These are phyloP conservation scores for Umimayanthus kanabou DNA, from an alignment of 92 coral and sea anemone species.

Conservation along the genomic window DNA sequence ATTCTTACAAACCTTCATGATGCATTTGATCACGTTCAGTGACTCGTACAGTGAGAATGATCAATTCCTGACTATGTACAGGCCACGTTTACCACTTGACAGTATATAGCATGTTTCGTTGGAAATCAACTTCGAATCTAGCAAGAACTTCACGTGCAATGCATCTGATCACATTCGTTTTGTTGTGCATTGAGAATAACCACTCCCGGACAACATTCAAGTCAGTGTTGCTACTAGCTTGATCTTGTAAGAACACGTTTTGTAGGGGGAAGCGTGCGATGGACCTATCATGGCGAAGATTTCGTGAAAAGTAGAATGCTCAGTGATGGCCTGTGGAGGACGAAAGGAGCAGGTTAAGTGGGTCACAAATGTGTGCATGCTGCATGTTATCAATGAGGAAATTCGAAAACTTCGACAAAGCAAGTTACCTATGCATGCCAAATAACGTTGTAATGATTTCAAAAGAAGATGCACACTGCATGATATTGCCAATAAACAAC, in stretches of 20 bases:
- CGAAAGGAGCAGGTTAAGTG: constrained; percentile 26
- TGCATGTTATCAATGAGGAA: neutral
- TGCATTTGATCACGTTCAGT: neutral
- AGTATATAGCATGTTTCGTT: neutral
- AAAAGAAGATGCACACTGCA: no score
- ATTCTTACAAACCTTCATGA: no score
- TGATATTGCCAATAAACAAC: no score
- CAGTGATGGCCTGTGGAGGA: neutral
- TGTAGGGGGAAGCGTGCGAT: constrained; percentile 8
- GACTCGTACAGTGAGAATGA: neutral
- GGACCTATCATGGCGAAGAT: constrained; percentile 31
- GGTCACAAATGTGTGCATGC: neutral
- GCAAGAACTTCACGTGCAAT: neutral
- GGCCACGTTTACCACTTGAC: neutral
- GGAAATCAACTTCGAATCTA: neutral
- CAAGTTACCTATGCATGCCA: no score
- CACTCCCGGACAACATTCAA: neutral
- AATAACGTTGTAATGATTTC: no score
- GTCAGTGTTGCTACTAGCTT: neutral
- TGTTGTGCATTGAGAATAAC: neutral
- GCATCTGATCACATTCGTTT: neutral
- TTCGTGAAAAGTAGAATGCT: neutral
- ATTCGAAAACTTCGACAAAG: no score
- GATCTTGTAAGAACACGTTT: neutral
- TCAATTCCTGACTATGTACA: neutral